Conservation (phyloP, 2,888 invertebrate genomes). For the Phyllotreta striolata region DNA sequence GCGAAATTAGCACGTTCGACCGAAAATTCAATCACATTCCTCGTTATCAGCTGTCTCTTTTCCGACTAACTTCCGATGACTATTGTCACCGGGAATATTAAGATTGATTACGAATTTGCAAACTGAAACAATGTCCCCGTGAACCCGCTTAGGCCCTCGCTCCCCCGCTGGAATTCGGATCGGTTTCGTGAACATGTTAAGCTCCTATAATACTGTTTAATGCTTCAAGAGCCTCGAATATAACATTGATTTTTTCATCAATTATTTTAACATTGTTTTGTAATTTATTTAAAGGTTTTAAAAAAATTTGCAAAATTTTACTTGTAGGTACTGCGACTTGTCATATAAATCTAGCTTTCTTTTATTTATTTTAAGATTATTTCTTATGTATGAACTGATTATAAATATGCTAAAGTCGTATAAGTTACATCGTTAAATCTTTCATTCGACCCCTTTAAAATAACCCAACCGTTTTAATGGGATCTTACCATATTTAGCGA, state of each 20-base stretch:
- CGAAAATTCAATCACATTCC: slow-evolving; percentile 22
- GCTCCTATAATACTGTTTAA: too few relatives aligned
- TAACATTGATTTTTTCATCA: background rate
- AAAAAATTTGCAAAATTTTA: too few relatives aligned
- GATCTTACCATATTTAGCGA: slow-evolving; percentile 16
- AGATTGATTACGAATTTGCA: slow-evolving; percentile 28
- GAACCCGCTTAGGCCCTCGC: slow-evolving; percentile 15
- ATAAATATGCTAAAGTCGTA: background rate
- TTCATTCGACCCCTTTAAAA: slow-evolving; percentile 1
- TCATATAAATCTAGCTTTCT: too few relatives aligned
- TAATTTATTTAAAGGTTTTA: too few relatives aligned
- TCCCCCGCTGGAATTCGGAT: background rate
- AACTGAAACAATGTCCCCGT: slow-evolving; percentile 25
- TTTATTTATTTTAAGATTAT: too few relatives aligned
- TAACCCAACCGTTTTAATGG: slow-evolving; percentile 6
- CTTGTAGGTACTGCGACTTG: too few relatives aligned
- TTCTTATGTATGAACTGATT: too few relatives aligned
- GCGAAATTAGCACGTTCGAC: slow-evolving; percentile 18
- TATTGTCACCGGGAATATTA: slow-evolving; percentile 30
- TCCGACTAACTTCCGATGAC: slow-evolving; percentile 25
- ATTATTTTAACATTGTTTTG: too few relatives aligned
- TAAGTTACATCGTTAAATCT: slow-evolving; percentile 3
- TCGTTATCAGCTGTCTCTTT: slow-evolving; percentile 17
- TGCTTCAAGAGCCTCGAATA: background rate
- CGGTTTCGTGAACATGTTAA: background rate